These are phyloP conservation scores for Philotrypesis tridentata DNA, from an alignment of 1,140 invertebrate species.

Conservation along the genomic window DNA sequence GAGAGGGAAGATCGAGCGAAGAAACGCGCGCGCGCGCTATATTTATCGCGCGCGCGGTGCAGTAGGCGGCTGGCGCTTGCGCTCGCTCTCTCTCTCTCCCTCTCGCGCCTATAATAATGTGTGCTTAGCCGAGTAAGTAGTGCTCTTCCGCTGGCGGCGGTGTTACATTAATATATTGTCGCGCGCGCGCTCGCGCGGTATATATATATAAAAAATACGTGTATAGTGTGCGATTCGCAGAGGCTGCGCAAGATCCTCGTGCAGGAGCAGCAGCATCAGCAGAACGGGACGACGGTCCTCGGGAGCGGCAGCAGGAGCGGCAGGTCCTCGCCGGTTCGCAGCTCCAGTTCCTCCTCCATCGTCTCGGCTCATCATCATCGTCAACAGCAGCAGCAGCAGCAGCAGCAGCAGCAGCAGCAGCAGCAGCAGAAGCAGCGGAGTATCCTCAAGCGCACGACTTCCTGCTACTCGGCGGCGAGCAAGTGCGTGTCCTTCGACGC, in stretches of 20 bases:
- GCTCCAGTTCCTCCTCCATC: slow-evolving; percentile 52
- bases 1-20: background rate
- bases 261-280: slow-evolving; percentile 6
- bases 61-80: background rate
- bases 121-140: background rate
- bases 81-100: background rate
- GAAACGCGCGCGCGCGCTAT: slow-evolving; percentile 42
- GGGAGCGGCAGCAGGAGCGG: background rate
- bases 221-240: background rate
- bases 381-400: background rate
- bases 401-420: background rate
- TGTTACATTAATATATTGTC: too few species aligned
- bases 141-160: background rate
- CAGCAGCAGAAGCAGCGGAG: slow-evolving; percentile 32
- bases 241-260: slow-evolving; percentile 44
- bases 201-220: too few species aligned
- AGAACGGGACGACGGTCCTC: background rate
- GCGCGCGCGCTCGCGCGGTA: too few species aligned
- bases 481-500: slow-evolving; percentile 18
- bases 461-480: slow-evolving; percentile 2
- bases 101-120: too few species aligned
- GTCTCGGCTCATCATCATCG: too few species aligned
- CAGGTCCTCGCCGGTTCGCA: slow-evolving; percentile 25
- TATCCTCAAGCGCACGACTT: slow-evolving; percentile 60
- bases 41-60: slow-evolving; percentile 48